phyloP scores from a whole-genome alignment of 2,888 invertebrate genomes.

The Cephus nigrinus region DNA sequence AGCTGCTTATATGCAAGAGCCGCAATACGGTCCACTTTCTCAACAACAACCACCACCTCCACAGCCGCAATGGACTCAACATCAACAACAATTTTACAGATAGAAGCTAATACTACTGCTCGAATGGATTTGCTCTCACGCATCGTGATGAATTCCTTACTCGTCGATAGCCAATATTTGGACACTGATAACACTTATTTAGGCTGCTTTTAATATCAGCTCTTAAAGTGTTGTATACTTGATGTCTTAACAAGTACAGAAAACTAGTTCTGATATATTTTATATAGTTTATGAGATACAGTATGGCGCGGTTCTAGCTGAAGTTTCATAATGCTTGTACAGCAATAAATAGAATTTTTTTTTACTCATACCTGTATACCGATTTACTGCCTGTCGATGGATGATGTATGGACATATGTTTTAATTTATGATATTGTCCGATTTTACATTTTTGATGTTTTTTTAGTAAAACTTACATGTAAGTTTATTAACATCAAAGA shows the following conservation, averaged over 20 bases:
- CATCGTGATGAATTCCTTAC: background rate
- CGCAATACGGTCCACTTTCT: conserved; percentile 58
- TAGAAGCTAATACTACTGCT: conserved; percentile 46
- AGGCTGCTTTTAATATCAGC: background rate
- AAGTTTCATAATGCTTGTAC: conserved; percentile 33
- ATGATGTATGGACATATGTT: conserved; percentile 13
- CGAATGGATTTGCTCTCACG: background rate
- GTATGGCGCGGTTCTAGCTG: background rate
- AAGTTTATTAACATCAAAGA: background rate
- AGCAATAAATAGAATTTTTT: conserved; percentile 47
- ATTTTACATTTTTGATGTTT: background rate
- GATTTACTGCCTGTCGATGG: conserved; percentile 34
- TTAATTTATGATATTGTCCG: conserved; percentile 2
- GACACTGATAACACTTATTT: background rate
- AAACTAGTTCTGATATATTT: background rate
- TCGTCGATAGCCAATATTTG: background rate
- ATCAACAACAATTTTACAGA: conserved; percentile 74
- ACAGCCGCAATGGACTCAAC: conserved; percentile 58
- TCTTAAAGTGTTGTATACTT: background rate
- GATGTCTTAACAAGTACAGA: background rate
- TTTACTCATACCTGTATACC: conserved; percentile 26
- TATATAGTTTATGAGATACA: background rate
- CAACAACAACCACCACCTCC: conserved; percentile 65
- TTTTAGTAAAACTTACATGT: background rate
- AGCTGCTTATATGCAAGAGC: conserved; percentile 55